Evolutionary conservation across 2,797 vertebrate genomes (phyloP).

Genomic region (Glossophaga mutica): DNA sequence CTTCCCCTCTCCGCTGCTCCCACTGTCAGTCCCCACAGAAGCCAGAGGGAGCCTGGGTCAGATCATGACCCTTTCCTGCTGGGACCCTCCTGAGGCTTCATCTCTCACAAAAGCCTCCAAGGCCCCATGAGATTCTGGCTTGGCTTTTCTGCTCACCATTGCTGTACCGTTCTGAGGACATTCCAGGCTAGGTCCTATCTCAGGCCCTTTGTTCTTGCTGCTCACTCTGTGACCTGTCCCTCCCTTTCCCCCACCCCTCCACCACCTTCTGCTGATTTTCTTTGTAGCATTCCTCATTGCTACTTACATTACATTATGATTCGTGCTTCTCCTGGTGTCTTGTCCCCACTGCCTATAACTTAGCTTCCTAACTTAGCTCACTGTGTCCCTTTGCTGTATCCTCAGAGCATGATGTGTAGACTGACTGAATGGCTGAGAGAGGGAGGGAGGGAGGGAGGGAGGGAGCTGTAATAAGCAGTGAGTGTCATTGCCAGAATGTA

Average conservation of each 20-base stretch:
- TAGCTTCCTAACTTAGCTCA: neutral
- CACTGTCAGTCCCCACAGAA: neutral
- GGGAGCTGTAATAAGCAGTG: accelerated
- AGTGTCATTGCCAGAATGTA: neutral
- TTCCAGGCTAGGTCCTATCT: neutral
- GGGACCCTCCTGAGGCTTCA: neutral
- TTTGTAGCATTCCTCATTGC: neutral
- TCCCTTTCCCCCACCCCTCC: no score
- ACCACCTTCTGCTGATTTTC: neutral
- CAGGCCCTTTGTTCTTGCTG: neutral
- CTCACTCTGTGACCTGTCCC: neutral
- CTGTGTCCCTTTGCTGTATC: neutral
- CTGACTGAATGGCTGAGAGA: neutral
- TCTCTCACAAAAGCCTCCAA: neutral
- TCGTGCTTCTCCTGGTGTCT: neutral
- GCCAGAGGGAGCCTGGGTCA: neutral
- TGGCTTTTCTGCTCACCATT: neutral
- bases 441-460: neutral
- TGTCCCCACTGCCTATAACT: neutral
- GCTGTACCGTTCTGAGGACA: neutral
- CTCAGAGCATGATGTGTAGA: neutral
- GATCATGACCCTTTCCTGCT: neutral
- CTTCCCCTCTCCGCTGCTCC: accelerated
- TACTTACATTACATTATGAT: neutral
- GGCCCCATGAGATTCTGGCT: neutral